Evolutionary conservation across 2,797 vertebrate genomes (phyloP).

Genomic region (Xenops minutus): DNA sequence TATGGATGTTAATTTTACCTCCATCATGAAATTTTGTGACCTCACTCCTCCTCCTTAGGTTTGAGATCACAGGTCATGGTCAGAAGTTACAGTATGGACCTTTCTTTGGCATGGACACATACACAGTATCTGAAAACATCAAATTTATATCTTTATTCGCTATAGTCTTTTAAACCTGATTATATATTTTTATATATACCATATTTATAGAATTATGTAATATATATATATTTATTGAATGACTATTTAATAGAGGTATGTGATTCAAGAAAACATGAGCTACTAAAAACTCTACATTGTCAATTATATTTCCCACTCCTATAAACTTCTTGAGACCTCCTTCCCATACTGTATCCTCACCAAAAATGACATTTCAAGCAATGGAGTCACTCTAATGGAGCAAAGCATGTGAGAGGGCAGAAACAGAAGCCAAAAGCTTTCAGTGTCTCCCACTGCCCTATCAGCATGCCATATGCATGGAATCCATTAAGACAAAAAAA

Average conservation of each 20-base stretch:
- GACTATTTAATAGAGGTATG: background rate
- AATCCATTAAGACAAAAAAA: background rate
- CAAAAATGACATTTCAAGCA: background rate
- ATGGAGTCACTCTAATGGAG: background rate
- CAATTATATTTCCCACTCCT: background rate
- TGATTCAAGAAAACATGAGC: background rate
- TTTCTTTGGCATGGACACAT: background rate
- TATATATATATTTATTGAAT: background rate
- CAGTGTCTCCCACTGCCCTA: background rate
- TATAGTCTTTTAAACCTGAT: background rate
- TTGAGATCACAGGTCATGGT: background rate
- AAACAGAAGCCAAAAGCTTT: background rate
- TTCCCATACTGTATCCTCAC: background rate
- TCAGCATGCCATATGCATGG: rapidly evolving
- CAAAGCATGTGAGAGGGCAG: background rate
- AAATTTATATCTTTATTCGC: background rate
- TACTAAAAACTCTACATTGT: background rate
- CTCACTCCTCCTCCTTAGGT: background rate
- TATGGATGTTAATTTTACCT: rapidly evolving
- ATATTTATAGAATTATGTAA: too few relatives aligned
- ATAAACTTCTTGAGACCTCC: background rate
- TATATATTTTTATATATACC: background rate
- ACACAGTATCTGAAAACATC: background rate
- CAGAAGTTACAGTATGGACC: background rate
- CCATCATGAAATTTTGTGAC: background rate